Base-by-base conservation (phyloP, 2,113 vertebrate genomes). In the Thinocorus orbignyianus region DNA sequence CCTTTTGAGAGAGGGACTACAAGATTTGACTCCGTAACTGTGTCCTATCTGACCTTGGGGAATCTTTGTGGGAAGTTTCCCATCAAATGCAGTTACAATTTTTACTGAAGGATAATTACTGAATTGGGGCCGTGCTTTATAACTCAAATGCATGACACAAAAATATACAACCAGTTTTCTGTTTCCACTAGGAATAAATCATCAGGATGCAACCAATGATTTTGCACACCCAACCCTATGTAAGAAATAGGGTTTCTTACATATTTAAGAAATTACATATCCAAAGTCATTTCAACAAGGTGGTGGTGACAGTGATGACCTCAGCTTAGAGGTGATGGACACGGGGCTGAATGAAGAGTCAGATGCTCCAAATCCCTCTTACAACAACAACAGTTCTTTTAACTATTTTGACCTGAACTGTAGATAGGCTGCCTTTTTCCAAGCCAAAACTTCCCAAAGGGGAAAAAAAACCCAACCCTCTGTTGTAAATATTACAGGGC, bases 1-100 rank as follows among this genome's bases (percentile, higher is more conserved):
- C 55, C 69, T 78, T 79, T 52, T 69, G 61, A 84, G 65, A 89
- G 93, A 74, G 57, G 11, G 80, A 62, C 70, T 79, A 54, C 65
- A 84, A 71, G 81, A 49, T 89, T 16, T 79, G 84, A 89, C 61
- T 92, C n/a, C 1, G 2, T 66, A 90, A 78, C 93, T 68, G n/a
- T 69, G 70, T 88, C 77, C 95, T 94, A 2, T 48, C 65, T 76
- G 83, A 94, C 88, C 83, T 89, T 96, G 92, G 66, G 70, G 83
- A 88, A 88, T 79, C 86, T 93, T 86, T 33, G 76, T 77, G 76
- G 28, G 51, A 86, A 79, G 37, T 14, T 88, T 76, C 86, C 61
- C 74, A 91, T 58, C 69, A 69, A 74, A 78, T 6, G 17, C 77
- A 86, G 26, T 55, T 78, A 77, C 37, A 72, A 57, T 8, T 96